Evolutionary conservation across 2,113 vertebrate genomes (phyloP).

Genomic region (Dolichotis patagonum): DNA sequence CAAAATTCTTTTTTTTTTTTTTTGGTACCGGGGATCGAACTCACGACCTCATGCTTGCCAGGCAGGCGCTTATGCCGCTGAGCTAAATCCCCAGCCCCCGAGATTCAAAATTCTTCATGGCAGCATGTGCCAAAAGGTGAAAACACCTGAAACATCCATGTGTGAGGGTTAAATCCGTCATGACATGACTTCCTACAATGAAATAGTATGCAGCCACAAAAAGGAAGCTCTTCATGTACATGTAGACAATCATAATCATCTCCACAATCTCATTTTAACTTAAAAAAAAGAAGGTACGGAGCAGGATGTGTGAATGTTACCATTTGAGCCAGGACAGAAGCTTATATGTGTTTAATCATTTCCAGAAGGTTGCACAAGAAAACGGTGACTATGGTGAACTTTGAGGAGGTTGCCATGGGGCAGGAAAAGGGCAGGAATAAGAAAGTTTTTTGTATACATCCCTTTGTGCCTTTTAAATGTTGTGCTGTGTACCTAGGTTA

Average conservation of each 20-base stretch:
- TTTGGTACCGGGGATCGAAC: too few relatives aligned
- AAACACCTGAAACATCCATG: neutral
- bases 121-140: neutral
- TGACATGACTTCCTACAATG: neutral
- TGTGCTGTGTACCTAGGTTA: neutral
- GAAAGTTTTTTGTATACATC: neutral
- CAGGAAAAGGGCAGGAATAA: neutral
- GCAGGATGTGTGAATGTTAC: neutral
- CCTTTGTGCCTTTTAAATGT: neutral
- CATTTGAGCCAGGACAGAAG: neutral
- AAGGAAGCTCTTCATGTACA: neutral
- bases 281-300: neutral
- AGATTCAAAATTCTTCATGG: neutral
- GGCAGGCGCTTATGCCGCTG: too few relatives aligned
- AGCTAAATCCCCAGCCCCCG: too few relatives aligned
- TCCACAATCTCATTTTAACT: neutral
- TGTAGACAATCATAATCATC: neutral
- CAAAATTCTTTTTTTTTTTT: neutral
- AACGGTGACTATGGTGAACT: neutral
- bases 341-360: neutral
- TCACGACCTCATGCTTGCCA: too few relatives aligned
- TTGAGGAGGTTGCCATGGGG: neutral
- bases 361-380: slow-evolving; percentile 18
- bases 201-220: neutral
- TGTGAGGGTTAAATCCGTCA: neutral